Evolutionary conservation across 1,140 invertebrate genomes (phyloP), one percentile per base, ranked within the genome.

Genomic region (Apolygus lucorum): DNA sequence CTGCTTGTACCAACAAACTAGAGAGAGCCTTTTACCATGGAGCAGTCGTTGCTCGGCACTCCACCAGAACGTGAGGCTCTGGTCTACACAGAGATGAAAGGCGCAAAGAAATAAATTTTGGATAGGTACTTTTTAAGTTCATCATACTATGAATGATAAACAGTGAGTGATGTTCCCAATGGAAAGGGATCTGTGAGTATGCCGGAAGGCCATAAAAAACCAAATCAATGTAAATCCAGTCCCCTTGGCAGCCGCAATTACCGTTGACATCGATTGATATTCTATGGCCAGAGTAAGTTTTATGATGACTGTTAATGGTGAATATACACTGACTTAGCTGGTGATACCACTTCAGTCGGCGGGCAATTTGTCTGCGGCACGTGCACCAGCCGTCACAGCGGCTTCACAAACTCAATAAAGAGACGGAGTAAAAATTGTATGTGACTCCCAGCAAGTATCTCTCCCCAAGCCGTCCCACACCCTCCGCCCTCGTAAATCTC

Each of bases 401-500:
- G 54, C 54, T 62, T 62, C 54, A 62, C 54, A 62, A 62, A 62
- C 54, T 62, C 54, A 62, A 62, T 62, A 25, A 42, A 42, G 17
- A 42, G 2, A 4, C 54, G 4, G 17, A 62, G 54, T 62, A 62
- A 62, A 62, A 62, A 62, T 62, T 25, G 54, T 62, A 8, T 8
- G 17, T 22, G 24, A 62, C 54, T 4, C 42, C 4, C 54, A 62
- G 34, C 17, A 42, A 17, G 17, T 42, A 42, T 17, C 34, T 17
- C 34, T 17, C 4, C 17, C 34, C 34, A 42, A 4, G 34, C 34
- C 34, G 17, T 42, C 34, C 54, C 4, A 4, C 54, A 4, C 21
- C 54, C 24, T 8, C 17, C 17, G 21, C 22, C 17, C 24, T 62
- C 17, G 24, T 62, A 62, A 62, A 62, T 62, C 54, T 62, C 54